Conservation (phyloP, 2,113 vertebrate genomes). For the Psilopsiagon aurifrons region DNA sequence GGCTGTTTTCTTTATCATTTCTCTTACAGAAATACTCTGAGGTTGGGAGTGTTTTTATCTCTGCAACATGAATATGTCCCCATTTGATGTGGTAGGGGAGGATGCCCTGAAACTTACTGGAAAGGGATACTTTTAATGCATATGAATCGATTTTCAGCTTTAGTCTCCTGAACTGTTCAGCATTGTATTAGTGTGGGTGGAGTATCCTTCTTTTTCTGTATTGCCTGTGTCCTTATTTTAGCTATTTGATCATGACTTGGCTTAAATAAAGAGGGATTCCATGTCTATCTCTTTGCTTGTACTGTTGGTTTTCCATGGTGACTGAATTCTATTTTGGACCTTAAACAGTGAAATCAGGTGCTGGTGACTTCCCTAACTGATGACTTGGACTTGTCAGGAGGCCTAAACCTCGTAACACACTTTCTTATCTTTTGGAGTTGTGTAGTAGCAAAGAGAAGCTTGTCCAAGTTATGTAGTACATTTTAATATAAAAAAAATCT, state of each 20-base stretch:
- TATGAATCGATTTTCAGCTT: background rate
- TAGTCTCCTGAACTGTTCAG: background rate
- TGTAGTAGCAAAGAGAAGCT: background rate
- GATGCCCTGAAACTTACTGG: background rate
- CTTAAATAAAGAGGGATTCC: background rate
- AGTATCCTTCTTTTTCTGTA: background rate
- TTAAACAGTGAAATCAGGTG: background rate
- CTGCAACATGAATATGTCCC: background rate
- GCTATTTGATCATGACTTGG: background rate
- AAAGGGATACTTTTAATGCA: background rate
- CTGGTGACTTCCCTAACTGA: background rate
- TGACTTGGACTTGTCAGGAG: background rate
- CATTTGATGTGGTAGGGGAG: fast-evolving
- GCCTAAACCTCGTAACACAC: background rate
- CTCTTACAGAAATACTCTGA: background rate
- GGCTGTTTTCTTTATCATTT: background rate
- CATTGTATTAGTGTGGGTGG: background rate
- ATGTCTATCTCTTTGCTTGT: background rate
- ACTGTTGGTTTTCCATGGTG: background rate
- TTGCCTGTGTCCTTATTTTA: background rate
- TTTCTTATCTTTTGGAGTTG: background rate
- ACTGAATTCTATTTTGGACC: background rate
- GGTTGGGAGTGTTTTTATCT: background rate
- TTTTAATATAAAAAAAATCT: background rate
- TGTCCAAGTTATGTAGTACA: background rate